Percentiles rank a stretch among this genome's conserved stretches.
These are phyloP conservation scores for Synergus umbraculus DNA, from an alignment of 2,888 invertebrate species.

Conservation along the genomic window DNA sequence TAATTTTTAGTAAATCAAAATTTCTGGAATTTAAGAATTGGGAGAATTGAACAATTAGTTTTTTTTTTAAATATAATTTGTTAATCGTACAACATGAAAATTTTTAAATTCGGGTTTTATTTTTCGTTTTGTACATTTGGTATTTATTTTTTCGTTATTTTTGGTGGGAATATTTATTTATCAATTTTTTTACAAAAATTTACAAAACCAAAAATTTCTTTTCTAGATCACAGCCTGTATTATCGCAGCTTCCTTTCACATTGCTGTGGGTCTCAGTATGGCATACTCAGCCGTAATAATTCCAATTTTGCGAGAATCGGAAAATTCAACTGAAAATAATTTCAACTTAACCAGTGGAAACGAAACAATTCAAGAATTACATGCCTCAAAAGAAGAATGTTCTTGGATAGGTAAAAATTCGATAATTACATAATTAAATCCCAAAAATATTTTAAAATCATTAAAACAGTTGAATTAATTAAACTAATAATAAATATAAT, in stretches of 20 bases:
- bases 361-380: slow-evolving; percentile 54
- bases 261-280: slow-evolving; percentile 81
- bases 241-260: slow-evolving; percentile 80
- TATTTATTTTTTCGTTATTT: no score
- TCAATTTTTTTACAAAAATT: no score
- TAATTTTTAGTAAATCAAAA: no score
- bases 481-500: no score
- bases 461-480: not conserved
- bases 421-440: not conserved
- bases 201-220: slow-evolving; percentile 19
- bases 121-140: no score
- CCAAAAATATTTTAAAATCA: not conserved
- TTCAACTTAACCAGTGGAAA: slow-evolving; percentile 61
- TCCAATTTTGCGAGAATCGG: slow-evolving; percentile 77
- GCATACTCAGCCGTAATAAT: slow-evolving; percentile 81
- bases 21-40: no score
- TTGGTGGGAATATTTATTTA: no score
- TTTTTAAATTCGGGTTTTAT: no score
- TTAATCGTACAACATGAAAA: no score
- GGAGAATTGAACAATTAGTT: no score
- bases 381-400: slow-evolving; percentile 75
- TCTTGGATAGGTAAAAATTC: slow-evolving; percentile 79
- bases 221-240: slow-evolving; percentile 79
- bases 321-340: slow-evolving; percentile 55
- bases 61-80: no score